phyloP scores from a whole-genome alignment of 64 coral and sea anemone species.

The Montipora efflorescens region DNA sequence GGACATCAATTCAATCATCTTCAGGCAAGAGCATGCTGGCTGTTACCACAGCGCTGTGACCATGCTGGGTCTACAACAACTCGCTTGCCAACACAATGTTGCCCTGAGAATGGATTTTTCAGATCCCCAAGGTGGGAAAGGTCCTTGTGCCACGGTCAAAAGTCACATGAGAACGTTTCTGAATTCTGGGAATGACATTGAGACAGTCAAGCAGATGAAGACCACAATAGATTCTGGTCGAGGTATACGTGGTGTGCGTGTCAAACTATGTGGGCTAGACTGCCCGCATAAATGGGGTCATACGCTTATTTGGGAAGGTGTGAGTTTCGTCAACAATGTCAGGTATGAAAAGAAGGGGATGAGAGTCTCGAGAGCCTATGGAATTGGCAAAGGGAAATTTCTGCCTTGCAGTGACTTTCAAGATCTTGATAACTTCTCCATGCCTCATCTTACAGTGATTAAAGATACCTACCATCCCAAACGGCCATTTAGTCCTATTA shows the following conservation, averaged over 20 bases:
- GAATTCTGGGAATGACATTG: neutral
- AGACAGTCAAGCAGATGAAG: neutral
- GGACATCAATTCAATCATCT: neutral
- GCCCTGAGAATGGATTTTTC: neutral
- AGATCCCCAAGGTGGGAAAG: conserved; percentile 9
- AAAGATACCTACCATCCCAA: too few relatives aligned
- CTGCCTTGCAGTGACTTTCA: too few relatives aligned
- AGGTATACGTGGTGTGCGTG: neutral
- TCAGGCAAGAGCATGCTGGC: neutral
- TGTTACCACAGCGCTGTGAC: neutral
- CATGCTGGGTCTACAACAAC: too few relatives aligned
- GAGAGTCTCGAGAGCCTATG: neutral
- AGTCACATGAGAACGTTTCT: neutral
- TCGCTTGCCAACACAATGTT: neutral
- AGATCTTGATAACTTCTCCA: too few relatives aligned
- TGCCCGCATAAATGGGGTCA: too few relatives aligned
- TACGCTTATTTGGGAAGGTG: neutral
- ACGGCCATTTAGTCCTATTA: too few relatives aligned
- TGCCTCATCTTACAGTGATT: too few relatives aligned
- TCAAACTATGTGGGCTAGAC: neutral
- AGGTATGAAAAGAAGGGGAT: neutral
- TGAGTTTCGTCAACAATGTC: conserved; percentile 7
- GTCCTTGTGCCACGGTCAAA: neutral
- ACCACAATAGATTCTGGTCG: neutral
- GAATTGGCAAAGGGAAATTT: neutral